These are phyloP conservation scores for Mixornis gularis DNA, from an alignment of 2,113 vertebrate species.

Conservation along the genomic window DNA sequence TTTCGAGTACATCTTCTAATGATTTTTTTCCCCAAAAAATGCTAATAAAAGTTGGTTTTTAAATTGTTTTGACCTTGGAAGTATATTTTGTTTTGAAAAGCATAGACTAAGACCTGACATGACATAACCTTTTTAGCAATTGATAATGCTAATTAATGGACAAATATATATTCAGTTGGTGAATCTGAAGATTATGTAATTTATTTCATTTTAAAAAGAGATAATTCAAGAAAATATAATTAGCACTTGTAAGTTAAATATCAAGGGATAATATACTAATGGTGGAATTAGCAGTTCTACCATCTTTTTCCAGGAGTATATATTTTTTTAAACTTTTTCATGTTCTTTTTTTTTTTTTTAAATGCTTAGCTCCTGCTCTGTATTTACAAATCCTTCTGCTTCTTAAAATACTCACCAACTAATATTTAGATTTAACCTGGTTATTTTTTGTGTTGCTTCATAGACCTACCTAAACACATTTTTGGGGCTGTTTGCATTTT, in stretches of 20 bases:
- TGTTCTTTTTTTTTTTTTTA: background rate
- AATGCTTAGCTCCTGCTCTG: background rate
- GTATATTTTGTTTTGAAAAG: background rate
- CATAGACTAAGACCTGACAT: background rate
- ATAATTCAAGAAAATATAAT: background rate
- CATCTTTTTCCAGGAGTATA: background rate
- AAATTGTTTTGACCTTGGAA: background rate
- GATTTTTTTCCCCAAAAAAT: background rate
- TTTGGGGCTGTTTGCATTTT: background rate
- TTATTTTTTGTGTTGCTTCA: background rate
- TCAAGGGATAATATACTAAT: background rate
- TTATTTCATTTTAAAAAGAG: background rate
- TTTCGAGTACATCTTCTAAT: background rate
- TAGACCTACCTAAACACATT: background rate
- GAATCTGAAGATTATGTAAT: background rate
- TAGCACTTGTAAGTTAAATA: background rate
- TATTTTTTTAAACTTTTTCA: background rate
- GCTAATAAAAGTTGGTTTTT: background rate
- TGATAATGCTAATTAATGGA: background rate
- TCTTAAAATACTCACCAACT: background rate
- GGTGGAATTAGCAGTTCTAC: background rate
- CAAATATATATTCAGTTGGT: background rate
- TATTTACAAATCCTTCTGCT: background rate
- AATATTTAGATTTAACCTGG: background rate
- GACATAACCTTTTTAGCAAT: background rate